Base-by-base conservation (phyloP, 2,113 vertebrate species). In the Xerus inauris region DNA sequence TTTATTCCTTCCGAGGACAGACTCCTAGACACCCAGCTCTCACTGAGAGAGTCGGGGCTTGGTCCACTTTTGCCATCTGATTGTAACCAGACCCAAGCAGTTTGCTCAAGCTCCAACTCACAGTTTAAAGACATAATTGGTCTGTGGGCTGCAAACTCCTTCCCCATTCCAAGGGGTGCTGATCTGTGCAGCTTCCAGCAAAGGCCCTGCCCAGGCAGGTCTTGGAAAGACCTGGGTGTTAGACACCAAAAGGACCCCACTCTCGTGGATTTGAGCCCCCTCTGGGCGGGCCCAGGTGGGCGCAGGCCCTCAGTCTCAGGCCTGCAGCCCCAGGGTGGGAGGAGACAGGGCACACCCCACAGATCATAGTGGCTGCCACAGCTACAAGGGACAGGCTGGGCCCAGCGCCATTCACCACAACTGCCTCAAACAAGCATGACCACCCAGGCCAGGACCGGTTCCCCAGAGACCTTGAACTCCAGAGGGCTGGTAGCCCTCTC, bases 381-480 rank as follows among this genome's bases (percentile, higher is more conserved):
- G 62, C 30, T 3, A 5, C 1, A 1, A 1, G 65, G 26, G n/a
- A 65, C 2, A 20, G 35, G 38, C 80, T 87, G 84, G 93, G 84
- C 93, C 80, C 84, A 32, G 84, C 0, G 30, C 96, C 95, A 80
- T 24, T n/a, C 1, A 0, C 87, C 76, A 65, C 64, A 51, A 32
- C 91, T 57, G 86, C 95, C 86, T 85, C 13, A 69, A 96, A 93
- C 87, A 49, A 86, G 91, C 96, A 65, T 79, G 94, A 64, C 73
- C 77, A 51, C 45, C 73, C 8, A 6, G 83, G 54, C 64, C 79
- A n/a, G 64, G 76, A 54, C 86, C 6, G 4, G 92, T 92, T 95
- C 81, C 51, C 76, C 5, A 0, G 64, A 95, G 47, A 47, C 89
- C 89, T 93, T 93, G 96, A 95, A 89, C 76, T 54, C 42, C 92